These are phyloP conservation scores for Planiliza haematocheilus DNA, from an alignment of 2,113 vertebrate species.

Conservation along the genomic window DNA sequence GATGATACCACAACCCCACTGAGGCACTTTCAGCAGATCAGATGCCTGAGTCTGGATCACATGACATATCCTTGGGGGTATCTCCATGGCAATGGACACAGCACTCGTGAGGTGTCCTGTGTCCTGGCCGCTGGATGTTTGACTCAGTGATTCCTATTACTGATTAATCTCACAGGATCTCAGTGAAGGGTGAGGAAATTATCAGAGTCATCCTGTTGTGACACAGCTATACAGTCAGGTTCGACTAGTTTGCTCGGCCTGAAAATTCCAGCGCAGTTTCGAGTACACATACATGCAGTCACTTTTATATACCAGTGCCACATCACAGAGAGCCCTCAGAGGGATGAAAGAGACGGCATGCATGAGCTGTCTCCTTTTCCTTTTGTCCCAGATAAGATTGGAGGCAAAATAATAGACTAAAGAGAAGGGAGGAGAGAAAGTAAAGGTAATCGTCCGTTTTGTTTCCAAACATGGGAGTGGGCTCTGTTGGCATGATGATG, in stretches of 20 bases:
- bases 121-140: constrained; percentile 48
- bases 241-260: constrained; percentile 32
- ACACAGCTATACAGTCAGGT: constrained; percentile 33
- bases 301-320: constrained; percentile 42
- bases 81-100: constrained; percentile 46
- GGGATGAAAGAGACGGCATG: not conserved
- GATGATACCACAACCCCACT: not conserved
- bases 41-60: constrained; percentile 45
- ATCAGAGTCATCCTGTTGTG: constrained; percentile 26
- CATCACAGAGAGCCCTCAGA: constrained; percentile 2
- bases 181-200: constrained; percentile 44
- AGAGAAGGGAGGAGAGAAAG: constrained; percentile 7
- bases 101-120: constrained; percentile 62
- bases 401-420: constrained; percentile 5
- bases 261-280: constrained; percentile 20
- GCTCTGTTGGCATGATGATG: constrained; percentile 11
- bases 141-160: constrained; percentile 65
- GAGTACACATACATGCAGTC: constrained; percentile 16
- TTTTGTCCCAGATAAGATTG: not conserved
- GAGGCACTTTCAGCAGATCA: constrained; percentile 26
- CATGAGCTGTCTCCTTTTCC: constrained; percentile 1
- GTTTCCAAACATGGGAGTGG: constrained; percentile 10
- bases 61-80: constrained; percentile 45
- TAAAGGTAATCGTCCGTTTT: constrained; percentile 20
- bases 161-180: constrained; percentile 67